Conservation (phyloP, 2,888 invertebrate species). For the Nomada lathburiana region DNA sequence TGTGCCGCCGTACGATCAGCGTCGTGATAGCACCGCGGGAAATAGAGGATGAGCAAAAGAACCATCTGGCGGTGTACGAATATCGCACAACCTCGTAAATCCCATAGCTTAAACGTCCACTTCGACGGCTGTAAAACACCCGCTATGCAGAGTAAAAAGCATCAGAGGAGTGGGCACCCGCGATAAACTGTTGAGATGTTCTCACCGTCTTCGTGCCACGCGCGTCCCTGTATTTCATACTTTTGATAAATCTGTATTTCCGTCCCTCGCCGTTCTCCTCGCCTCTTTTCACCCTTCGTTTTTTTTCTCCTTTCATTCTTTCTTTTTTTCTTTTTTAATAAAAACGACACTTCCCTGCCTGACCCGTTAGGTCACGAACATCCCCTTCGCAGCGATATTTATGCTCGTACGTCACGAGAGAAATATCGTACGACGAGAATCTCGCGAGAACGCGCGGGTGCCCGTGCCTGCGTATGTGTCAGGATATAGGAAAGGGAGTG, state of each 20-base stretch:
- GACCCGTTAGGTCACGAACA: constrained; percentile 67
- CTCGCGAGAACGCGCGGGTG: constrained; percentile 54
- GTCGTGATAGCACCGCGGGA: background rate
- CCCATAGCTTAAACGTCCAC: constrained; percentile 45
- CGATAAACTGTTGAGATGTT: constrained; percentile 67
- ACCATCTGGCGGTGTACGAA: constrained; percentile 51
- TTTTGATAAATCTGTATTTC: constrained; percentile 67
- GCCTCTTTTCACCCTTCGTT: background rate
- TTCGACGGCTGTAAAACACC: constrained; percentile 46
- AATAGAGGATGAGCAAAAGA: background rate
- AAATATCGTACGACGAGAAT: constrained; percentile 69
- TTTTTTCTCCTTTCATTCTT: background rate
- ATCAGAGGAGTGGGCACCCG: constrained; percentile 34
- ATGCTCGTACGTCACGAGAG: constrained; percentile 72
- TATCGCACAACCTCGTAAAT: constrained; percentile 54
- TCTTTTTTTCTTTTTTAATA: constrained; percentile 59
- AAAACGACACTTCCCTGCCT: constrained; percentile 61
- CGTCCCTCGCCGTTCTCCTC: background rate
- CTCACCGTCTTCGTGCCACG: constrained; percentile 53
- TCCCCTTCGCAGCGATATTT: constrained; percentile 67
- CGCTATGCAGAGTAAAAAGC: constrained; percentile 61
- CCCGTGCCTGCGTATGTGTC: background rate
- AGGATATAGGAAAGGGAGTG: background rate
- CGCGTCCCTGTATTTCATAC: constrained; percentile 49
- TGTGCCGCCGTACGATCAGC: background rate